Evolutionary conservation across 2,888 invertebrate genomes (phyloP).

Genomic region (Neoaliturus tenellus): DNA sequence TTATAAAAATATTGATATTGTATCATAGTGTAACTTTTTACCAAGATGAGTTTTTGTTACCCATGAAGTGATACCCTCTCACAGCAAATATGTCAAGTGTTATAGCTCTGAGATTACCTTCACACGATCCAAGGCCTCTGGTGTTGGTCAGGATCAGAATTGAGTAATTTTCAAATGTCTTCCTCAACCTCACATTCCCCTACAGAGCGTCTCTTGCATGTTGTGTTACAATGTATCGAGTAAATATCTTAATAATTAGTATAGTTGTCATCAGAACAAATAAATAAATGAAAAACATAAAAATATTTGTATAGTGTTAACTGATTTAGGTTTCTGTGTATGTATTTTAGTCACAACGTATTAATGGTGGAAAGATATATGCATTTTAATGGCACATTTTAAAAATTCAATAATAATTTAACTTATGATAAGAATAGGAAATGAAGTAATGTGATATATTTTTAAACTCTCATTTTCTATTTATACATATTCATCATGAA

Average conservation of each 20-base stretch:
- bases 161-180: background rate
- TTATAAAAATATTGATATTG: no score
- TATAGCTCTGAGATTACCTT: no score
- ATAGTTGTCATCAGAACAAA: conserved; percentile 2
- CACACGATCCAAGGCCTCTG: no score
- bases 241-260: background rate
- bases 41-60: no score
- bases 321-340: background rate
- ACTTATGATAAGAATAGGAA: background rate
- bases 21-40: no score
- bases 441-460: conserved; percentile 31
- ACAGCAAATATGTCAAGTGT: no score
- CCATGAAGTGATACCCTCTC: no score
- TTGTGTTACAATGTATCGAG: background rate
- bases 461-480: background rate
- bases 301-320: background rate
- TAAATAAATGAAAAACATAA: background rate
- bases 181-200: conserved; percentile 41
- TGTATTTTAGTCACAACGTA: background rate
- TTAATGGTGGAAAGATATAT: background rate
- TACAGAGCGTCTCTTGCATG: conserved; percentile 9
- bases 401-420: background rate
- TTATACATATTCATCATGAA: background rate
- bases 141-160: background rate
- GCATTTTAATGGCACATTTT: conserved; percentile 10